phyloP scores from a whole-genome alignment of 2,888 invertebrate genomes.

The Cloeon dipterum region DNA sequence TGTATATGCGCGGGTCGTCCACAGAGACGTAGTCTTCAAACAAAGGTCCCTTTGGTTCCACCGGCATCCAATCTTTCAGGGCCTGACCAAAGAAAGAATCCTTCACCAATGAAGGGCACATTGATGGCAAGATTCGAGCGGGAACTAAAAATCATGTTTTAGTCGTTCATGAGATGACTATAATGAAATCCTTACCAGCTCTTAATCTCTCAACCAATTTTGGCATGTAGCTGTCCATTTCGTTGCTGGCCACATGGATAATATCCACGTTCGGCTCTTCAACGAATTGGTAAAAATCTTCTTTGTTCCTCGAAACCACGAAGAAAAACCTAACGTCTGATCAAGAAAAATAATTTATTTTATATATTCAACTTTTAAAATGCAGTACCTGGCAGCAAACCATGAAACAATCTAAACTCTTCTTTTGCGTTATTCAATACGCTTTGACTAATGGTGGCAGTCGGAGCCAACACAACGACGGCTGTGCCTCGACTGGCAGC shows the following conservation, averaged over 20 bases:
- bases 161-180: no score
- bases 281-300: constrained; percentile 6
- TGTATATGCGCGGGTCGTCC: constrained; percentile 23
- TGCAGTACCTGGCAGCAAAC: neutral
- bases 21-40: constrained; percentile 36
- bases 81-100: neutral
- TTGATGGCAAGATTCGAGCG: neutral
- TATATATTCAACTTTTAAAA: neutral
- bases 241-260: constrained; percentile 2
- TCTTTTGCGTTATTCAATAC: neutral
- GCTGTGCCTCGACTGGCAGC: neutral
- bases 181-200: no score
- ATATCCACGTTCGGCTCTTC: constrained; percentile 6
- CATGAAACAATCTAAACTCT: neutral
- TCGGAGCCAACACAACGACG: neutral
- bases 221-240: neutral
- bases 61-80: neutral
- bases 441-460: neutral
- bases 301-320: constrained; percentile 4
- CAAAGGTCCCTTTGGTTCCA: neutral
- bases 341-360: no score
- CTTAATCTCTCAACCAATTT: neutral
- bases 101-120: neutral
- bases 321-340: constrained; percentile 6
- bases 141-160: neutral